These are phyloP conservation scores for Pachyrhynchus sulphureomaculatus DNA, from an alignment of 1,140 invertebrate species.

Conservation along the genomic window DNA sequence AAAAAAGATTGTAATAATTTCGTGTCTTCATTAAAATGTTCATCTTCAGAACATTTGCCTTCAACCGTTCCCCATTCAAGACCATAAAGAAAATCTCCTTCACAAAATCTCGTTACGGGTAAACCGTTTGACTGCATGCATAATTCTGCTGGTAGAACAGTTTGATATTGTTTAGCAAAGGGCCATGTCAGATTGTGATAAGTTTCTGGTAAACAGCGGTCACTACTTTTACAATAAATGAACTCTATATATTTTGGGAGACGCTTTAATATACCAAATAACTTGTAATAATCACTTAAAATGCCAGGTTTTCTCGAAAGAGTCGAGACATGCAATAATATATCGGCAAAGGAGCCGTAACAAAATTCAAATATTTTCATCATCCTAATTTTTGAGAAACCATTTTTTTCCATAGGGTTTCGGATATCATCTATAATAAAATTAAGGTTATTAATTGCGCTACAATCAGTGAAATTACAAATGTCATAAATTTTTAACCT, in stretches of 20 bases:
- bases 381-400: constrained; percentile 27
- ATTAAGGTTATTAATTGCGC: background rate
- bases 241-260: constrained; percentile 32
- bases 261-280: constrained; percentile 1
- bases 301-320: constrained; percentile 27
- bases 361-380: constrained; percentile 37
- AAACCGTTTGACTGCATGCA: constrained; percentile 55
- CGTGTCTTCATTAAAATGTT: constrained; percentile 50
- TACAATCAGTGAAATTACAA: constrained; percentile 20
- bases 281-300: constrained; percentile 15
- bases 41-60: constrained; percentile 49
- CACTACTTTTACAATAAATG: constrained; percentile 29
- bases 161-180: constrained; percentile 48
- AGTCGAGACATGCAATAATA: constrained; percentile 42
- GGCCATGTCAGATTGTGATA: constrained; percentile 38
- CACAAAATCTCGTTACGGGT: constrained; percentile 53
- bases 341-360: constrained; percentile 27
- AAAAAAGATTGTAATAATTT: constrained; percentile 14
- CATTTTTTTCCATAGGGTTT: background rate
- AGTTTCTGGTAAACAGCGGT: constrained; percentile 36
- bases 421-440: background rate
- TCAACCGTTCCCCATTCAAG: constrained; percentile 51
- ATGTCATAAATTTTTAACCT: constrained; percentile 32
- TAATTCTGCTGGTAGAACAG: constrained; percentile 53
- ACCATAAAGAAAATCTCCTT: constrained; percentile 53